Conservation (phyloP, 2,797 vertebrate species). For the Gymnocypris eckloni region DNA sequence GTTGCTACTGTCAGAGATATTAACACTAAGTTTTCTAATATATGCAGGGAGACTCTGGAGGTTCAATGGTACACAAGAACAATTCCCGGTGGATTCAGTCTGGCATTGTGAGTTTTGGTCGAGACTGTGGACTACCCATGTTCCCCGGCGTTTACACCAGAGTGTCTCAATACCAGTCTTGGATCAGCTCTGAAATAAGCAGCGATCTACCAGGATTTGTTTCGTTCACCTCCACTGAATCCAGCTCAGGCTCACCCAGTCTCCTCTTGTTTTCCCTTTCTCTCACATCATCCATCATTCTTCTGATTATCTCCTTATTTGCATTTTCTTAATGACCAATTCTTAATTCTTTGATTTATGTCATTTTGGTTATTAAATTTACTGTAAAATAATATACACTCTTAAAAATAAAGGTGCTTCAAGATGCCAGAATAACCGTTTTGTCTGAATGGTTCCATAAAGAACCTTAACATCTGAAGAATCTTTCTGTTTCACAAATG, state of each 20-base stretch:
- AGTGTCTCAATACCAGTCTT: constrained; percentile 54
- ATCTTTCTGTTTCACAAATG: too few species aligned
- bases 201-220: constrained; percentile 36
- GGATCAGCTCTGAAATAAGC: constrained; percentile 42
- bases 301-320: neutral
- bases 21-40: neutral
- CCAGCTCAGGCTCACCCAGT: neutral
- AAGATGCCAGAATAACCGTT: too few species aligned
- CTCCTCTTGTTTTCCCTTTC: constrained; percentile 23
- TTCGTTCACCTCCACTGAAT: neutral
- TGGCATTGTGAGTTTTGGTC: constrained; percentile 51
- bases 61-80: constrained; percentile 46
- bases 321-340: constrained; percentile 35
- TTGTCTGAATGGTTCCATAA: too few species aligned
- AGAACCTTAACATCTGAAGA: too few species aligned
- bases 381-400: neutral
- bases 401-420: too few species aligned
- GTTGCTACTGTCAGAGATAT: neutral
- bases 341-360: neutral
- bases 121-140: constrained; percentile 15
- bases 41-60: constrained; percentile 53
- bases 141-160: constrained; percentile 51
- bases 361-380: neutral
- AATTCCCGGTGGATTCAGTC: constrained; percentile 44
- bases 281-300: neutral